These are phyloP conservation scores for Nycticebus coucang DNA, from an alignment of 2,113 vertebrate genomes.

Conservation along the genomic window DNA sequence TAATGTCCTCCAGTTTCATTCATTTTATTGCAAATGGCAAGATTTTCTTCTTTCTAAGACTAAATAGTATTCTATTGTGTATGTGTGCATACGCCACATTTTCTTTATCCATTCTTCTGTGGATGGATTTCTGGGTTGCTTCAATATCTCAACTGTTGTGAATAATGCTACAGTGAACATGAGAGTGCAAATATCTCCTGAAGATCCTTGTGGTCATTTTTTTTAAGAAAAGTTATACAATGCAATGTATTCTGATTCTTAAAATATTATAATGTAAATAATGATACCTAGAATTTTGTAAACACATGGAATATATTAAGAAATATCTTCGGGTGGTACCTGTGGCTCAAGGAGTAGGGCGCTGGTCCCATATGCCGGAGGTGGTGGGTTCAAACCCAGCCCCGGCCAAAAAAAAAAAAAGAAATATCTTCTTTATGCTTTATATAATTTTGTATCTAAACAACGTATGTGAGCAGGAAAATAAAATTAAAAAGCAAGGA, in stretches of 20 bases:
- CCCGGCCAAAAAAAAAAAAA: too few relatives aligned
- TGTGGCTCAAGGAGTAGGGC: too few relatives aligned
- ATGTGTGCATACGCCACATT: not conserved
- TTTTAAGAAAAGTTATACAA: not conserved
- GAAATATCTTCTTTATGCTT: not conserved
- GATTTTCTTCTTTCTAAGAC: not conserved
- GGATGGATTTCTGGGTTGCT: not conserved
- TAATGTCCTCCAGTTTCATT: not conserved
- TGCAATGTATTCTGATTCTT: not conserved
- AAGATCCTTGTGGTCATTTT: not conserved
- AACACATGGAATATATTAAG: not conserved
- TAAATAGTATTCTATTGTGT: not conserved
- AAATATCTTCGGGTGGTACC: too few relatives aligned
- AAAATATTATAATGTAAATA: conserved; percentile 1
- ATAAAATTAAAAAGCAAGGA: not conserved
- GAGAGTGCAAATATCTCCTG: not conserved
- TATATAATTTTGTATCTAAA: conserved; percentile 14
- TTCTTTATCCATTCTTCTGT: not conserved
- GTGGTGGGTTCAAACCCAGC: too few relatives aligned
- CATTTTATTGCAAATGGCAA: not conserved
- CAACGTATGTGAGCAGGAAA: not conserved
- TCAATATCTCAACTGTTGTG: not conserved
- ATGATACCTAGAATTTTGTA: not conserved
- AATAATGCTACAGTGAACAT: not conserved
- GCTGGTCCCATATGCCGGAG: too few relatives aligned